Evolutionary conservation across 2,888 invertebrate genomes (phyloP).

Genomic region (Eilema griseolum): DNA sequence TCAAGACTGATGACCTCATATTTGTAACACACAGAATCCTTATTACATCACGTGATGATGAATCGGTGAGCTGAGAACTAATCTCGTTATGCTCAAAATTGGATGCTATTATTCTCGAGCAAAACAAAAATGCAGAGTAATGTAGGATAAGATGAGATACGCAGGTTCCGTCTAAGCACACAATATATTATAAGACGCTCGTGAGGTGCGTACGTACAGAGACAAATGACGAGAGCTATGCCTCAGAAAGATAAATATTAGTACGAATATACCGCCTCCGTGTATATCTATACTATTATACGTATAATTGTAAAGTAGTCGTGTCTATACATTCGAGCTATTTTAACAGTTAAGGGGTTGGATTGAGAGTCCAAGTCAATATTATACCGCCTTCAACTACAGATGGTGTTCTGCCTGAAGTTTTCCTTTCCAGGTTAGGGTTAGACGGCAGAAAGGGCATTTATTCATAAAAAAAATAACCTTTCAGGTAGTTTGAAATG

Average conservation of each 20-base stretch:
- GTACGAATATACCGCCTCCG: not conserved
- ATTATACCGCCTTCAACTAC: not conserved
- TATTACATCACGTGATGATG: slow-evolving; percentile 7
- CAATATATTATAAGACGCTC: not conserved
- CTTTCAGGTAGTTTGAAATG: not conserved
- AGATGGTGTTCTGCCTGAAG: not conserved
- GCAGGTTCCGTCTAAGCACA: not conserved
- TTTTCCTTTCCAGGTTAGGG: not conserved
- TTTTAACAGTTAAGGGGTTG: too few species aligned
- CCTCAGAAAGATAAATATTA: not conserved
- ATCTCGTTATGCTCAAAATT: slow-evolving; percentile 11
- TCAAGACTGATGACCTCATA: slow-evolving; percentile 8
- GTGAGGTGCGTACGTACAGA: not conserved
- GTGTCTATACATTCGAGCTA: too few species aligned
- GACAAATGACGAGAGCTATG: not conserved
- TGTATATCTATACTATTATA: not conserved
- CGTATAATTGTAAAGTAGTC: too few species aligned
- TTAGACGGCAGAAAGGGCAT: too few species aligned
- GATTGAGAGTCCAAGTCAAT: not conserved
- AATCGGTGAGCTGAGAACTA: slow-evolving; percentile 11
- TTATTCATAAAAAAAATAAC: too few species aligned
- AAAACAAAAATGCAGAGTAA: not conserved
- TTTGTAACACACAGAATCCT: slow-evolving; percentile 8
- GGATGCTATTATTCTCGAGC: slow-evolving; percentile 6
- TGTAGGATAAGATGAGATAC: not conserved